Evolutionary conservation across 2,888 invertebrate genomes (phyloP).

Genomic region (Eledona agricola): DNA sequence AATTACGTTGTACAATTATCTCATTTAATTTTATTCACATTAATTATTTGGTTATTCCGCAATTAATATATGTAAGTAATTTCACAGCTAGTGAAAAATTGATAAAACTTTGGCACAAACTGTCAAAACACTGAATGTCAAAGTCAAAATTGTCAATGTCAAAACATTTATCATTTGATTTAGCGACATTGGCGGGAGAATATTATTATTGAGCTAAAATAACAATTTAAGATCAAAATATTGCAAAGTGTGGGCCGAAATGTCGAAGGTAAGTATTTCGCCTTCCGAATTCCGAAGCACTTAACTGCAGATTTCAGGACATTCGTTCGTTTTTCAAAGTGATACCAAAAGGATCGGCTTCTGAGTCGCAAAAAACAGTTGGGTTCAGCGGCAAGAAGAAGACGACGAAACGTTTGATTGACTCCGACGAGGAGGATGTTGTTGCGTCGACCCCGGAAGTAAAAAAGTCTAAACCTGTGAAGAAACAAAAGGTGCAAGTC

Average conservation of each 20-base stretch:
- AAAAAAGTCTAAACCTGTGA: slow-evolving; percentile 33
- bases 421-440: slow-evolving; percentile 68
- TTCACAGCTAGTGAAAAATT: too few relatives aligned
- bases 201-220: neutral
- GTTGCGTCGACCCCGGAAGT: slow-evolving; percentile 66
- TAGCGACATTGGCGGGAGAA: neutral
- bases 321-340: slow-evolving; percentile 70
- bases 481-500: slow-evolving; percentile 44
- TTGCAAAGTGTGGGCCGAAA: too few relatives aligned
- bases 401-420: slow-evolving; percentile 53
- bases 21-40: too few relatives aligned
- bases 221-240: neutral
- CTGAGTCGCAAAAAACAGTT: too few relatives aligned
- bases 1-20: too few relatives aligned
- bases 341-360: slow-evolving; percentile 52
- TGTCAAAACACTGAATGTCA: neutral
- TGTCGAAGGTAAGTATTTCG: slow-evolving; percentile 26
- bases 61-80: too few relatives aligned
- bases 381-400: too few relatives aligned
- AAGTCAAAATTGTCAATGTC: too few relatives aligned
- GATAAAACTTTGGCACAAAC: neutral
- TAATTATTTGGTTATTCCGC: too few relatives aligned
- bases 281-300: too few relatives aligned
- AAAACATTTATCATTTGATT: too few relatives aligned
- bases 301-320: too few relatives aligned